Conservation (phyloP, 2,113 vertebrate species). For the Paralichthys olivaceus region DNA sequence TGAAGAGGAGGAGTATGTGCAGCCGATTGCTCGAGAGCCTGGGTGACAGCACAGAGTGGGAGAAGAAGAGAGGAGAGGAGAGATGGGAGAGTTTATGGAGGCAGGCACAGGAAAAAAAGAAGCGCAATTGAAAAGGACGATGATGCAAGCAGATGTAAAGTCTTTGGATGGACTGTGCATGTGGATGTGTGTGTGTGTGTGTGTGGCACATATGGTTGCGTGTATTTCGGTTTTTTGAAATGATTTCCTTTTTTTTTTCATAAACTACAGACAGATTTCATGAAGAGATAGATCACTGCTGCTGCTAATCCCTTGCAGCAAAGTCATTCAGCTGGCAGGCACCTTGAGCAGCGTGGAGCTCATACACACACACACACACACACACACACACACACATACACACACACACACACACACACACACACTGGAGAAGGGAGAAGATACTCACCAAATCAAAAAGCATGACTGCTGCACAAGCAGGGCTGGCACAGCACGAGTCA, state of each 20-base stretch:
- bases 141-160: conserved; percentile 77
- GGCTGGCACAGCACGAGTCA: conserved; percentile 48
- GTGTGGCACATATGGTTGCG: not conserved
- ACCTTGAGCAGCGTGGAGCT: conserved; percentile 47
- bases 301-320: conserved; percentile 63
- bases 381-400: conserved; percentile 17
- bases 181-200: conserved; percentile 8
- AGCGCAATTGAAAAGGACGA: conserved; percentile 61
- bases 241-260: conserved; percentile 21
- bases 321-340: conserved; percentile 62
- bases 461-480: conserved; percentile 50
- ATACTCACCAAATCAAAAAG: conserved; percentile 54
- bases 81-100: conserved; percentile 5
- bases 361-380: not conserved
- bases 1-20: conserved; percentile 35
- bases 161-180: conserved; percentile 19
- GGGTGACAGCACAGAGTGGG: not conserved
- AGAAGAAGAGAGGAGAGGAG: conserved; percentile 11
- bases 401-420: not conserved
- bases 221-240: conserved; percentile 29
- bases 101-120: conserved; percentile 39
- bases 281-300: conserved; percentile 47
- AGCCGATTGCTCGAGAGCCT: not conserved
- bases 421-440: not conserved
- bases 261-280: conserved; percentile 48